Evolutionary conservation across 2,888 invertebrate genomes (phyloP), one percentile per base, ranked within the genome.

Genomic region (Machimus atricapillus): DNA sequence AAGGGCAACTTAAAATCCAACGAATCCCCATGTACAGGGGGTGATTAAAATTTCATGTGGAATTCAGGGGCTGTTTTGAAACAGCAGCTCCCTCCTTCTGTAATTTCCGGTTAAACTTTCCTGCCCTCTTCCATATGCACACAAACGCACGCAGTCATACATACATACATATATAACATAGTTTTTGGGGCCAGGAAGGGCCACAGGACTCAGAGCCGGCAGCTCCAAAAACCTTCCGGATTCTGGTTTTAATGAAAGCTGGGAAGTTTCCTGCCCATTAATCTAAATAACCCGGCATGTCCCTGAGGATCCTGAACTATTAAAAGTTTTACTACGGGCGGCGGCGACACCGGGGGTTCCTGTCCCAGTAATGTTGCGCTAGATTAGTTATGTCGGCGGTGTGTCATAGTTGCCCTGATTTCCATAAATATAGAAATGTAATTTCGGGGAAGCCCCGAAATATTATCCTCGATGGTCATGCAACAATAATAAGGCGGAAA

Each of bases 201-300:
- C 4, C 19, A n/a, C n/a, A 19, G 37, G 23, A 23, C 43, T 19
- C 23, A 14, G 23, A 5, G 43, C 19, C 12, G 43, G 23, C 14
- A 78, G 23, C 78, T 23, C 43, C 12, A 23, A 78, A 78, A 78
- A 40, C 40, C 37, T 78, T 78, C 40, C 78, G 78, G 40, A 78
- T 46, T 78, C 43, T 43, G 43, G 78, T 43, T 78, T 78, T 78
- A 37, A 78, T 78, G 37, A 78, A 40, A 40, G 23, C 78, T 43
- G 23, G n/a, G 8, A 9, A 66, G 66, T 23, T 43, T 40, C 78
- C 40, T 40, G 78, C 78, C 78, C 78, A 78, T 78, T 43, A 78
- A 78, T 78, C 78, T 78, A 78, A 37, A 78, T 78, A 78, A 78
- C 78, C 78, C n/a, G 40, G 78, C 37, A 40, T 40, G 43, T 78